A percentile compares a stretch with the other conserved stretches of the same genome.
Conservation (phyloP, 2,113 vertebrate species). For the Microtus montanus region DNA sequence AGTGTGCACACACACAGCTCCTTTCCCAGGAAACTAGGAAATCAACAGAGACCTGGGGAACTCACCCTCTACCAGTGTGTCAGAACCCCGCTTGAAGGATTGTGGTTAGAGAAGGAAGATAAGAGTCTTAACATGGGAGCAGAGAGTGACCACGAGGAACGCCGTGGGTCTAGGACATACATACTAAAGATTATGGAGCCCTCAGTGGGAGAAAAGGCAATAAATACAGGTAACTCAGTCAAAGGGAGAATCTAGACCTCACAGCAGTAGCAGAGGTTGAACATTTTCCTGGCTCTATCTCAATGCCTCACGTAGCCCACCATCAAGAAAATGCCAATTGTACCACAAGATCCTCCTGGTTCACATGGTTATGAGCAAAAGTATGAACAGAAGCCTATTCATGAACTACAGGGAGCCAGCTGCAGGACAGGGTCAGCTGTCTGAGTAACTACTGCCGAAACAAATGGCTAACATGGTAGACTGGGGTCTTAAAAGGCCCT, state of each 20-base stretch:
- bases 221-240: accelerated
- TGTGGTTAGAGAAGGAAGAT: accelerated
- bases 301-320: no score
- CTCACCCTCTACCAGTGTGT: accelerated
- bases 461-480: neutral
- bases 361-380: neutral
- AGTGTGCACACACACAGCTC: accelerated
- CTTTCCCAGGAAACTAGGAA: no score
- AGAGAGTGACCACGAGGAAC: neutral
- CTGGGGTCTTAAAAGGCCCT: neutral
- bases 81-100: no score
- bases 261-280: accelerated
- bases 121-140: accelerated
- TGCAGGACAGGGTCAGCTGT: neutral
- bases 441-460: no score
- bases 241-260: neutral
- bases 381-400: neutral
- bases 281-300: accelerated
- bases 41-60: neutral
- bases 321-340: no score
- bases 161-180: accelerated
- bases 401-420: neutral
- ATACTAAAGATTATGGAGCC: neutral
- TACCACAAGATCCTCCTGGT: accelerated
- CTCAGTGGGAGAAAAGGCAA: neutral